phyloP scores from a whole-genome alignment of 53 echinoderm and acorn worm species.

The Antedon mediterranea region DNA sequence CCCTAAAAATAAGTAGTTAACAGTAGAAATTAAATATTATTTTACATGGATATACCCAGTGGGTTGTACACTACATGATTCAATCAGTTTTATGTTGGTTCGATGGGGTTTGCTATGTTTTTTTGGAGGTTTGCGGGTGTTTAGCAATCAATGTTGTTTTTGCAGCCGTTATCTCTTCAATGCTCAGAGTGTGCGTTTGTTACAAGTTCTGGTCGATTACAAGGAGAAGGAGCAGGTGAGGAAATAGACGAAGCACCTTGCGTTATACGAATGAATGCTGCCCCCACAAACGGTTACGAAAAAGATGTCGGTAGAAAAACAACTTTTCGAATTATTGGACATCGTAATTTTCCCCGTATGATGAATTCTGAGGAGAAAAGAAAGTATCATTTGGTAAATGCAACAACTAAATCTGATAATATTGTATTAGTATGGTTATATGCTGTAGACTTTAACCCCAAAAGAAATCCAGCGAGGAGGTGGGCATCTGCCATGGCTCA shows the following conservation, averaged over 20 bases:
- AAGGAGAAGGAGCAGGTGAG: background rate
- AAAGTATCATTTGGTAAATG: background rate
- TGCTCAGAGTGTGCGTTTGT: background rate
- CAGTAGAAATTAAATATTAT: too few relatives aligned
- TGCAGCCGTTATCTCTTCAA: background rate
- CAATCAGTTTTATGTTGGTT: too few relatives aligned
- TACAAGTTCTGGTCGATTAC: background rate
- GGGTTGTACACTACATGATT: too few relatives aligned
- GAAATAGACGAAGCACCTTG: background rate
- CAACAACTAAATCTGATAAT: background rate
- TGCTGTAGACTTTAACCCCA: background rate
- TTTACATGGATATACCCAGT: too few relatives aligned
- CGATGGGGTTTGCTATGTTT: too few relatives aligned
- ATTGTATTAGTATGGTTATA: background rate
- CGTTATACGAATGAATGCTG: background rate
- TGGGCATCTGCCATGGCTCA: slow-evolving; percentile 1
- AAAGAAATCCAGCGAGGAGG: background rate
- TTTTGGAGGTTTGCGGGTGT: too few relatives aligned
- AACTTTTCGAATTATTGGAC: background rate
- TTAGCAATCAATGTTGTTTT: too few relatives aligned
- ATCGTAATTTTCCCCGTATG: background rate
- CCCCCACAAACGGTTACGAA: background rate
- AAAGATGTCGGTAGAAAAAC: background rate
- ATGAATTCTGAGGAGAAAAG: background rate
- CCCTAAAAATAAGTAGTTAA: too few relatives aligned